Conservation (phyloP, 2,797 vertebrate genomes). For the Acipenser oxyrinchus region DNA sequence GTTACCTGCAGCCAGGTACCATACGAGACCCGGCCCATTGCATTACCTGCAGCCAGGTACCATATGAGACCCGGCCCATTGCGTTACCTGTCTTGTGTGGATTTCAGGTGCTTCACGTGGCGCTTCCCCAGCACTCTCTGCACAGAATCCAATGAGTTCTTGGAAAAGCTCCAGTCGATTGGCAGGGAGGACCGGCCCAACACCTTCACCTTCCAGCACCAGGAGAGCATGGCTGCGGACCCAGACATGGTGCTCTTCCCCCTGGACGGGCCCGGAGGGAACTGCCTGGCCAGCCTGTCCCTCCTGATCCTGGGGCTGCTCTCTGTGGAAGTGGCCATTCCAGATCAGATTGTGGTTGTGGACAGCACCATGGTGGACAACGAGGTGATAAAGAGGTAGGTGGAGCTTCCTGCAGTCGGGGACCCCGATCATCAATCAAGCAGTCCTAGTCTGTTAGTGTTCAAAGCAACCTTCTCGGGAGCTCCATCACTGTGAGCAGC, state of each 20-base stretch:
- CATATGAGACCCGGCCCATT: not conserved
- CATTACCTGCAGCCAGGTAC: too few relatives aligned
- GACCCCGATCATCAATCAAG: too few relatives aligned
- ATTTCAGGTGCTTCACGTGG: constrained; percentile 78
- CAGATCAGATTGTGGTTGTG: constrained; percentile 88
- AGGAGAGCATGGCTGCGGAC: constrained; percentile 29
- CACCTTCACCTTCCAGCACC: constrained; percentile 55
- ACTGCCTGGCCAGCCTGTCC: constrained; percentile 63
- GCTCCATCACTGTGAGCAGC: too few relatives aligned
- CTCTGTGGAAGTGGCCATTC: constrained; percentile 70
- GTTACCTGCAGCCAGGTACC: too few relatives aligned
- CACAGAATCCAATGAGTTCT: constrained; percentile 72
- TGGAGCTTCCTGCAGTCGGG: too few relatives aligned
- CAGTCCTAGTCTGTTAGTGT: too few relatives aligned
- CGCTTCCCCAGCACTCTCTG: constrained; percentile 73
- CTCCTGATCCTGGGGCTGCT: constrained; percentile 78
- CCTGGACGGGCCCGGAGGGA: constrained; percentile 74
- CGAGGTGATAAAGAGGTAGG: constrained; percentile 78
- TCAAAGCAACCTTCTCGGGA: too few relatives aligned
- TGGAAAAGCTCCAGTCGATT: constrained; percentile 50
- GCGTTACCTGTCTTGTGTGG: not conserved
- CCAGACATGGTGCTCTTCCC: constrained; percentile 63
- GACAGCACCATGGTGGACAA: constrained; percentile 86
- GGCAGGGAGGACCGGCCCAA: constrained; percentile 46
- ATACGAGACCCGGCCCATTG: too few relatives aligned